Percentiles rank a stretch among this genome's conserved stretches.
These are phyloP conservation scores for Gorsachius magnificus DNA, from an alignment of 2,797 vertebrate genomes.

Conservation along the genomic window DNA sequence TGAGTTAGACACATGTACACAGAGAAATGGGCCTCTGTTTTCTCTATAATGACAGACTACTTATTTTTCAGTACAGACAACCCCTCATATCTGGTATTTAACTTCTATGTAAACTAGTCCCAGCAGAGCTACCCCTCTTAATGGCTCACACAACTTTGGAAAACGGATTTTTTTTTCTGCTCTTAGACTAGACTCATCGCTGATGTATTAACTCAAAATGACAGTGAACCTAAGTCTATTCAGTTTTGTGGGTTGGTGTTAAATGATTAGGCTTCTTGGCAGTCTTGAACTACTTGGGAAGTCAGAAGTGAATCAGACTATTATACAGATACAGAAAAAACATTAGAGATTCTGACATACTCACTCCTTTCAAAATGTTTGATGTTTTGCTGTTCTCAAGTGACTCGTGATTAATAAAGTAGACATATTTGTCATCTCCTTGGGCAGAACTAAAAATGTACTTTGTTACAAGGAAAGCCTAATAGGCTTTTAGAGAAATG, in stretches of 20 bases:
- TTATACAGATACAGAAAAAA: constrained; percentile 9
- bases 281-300: constrained; percentile 56
- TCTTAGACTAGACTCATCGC: constrained; percentile 36
- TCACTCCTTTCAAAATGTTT: constrained; percentile 5
- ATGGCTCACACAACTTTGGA: constrained; percentile 62
- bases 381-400: constrained; percentile 31
- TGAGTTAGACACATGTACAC: constrained; percentile 63
- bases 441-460: constrained; percentile 4
- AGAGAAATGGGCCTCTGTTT: constrained; percentile 74
- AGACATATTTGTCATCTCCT: constrained; percentile 56
- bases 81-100: constrained; percentile 64
- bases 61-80: constrained; percentile 66
- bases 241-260: constrained; percentile 21
- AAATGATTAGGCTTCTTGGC: constrained; percentile 59
- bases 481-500: neutral
- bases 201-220: constrained; percentile 50
- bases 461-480: neutral
- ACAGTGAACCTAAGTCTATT: constrained; percentile 12
- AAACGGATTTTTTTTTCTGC: constrained; percentile 35
- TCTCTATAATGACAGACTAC: constrained; percentile 68
- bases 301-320: constrained; percentile 39
- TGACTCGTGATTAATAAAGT: constrained; percentile 54
- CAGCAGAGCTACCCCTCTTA: constrained; percentile 61
- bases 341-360: constrained; percentile 11
- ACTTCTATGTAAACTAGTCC: constrained; percentile 65